Conservation (phyloP, 2,797 vertebrate species). For the Eurystomus glaucurus region DNA sequence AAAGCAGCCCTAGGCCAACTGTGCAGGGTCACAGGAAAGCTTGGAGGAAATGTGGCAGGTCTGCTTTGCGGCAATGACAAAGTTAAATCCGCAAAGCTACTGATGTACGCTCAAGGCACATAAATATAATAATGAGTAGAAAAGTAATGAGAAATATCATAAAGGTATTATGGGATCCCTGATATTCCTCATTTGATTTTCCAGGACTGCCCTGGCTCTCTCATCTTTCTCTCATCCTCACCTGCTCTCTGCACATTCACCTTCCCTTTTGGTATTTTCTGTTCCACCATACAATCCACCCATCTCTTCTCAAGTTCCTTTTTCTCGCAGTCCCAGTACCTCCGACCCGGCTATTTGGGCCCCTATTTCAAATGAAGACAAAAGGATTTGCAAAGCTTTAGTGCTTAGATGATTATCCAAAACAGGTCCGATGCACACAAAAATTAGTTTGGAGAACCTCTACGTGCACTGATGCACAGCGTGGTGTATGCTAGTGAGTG, state of each 20-base stretch:
- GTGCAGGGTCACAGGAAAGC: neutral
- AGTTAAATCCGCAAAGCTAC: neutral
- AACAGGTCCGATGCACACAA: neutral
- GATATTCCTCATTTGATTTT: neutral
- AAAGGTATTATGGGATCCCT: neutral
- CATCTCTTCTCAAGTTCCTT: neutral
- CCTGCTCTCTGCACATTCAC: neutral
- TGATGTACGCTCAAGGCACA: rapidly evolving
- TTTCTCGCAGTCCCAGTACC: neutral
- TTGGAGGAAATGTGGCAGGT: neutral
- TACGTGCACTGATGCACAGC: rapidly evolving
- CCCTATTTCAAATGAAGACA: neutral
- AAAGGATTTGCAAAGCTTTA: neutral
- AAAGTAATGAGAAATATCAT: neutral
- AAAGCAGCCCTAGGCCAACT: neutral
- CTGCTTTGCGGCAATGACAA: neutral
- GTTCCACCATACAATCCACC: rapidly evolving
- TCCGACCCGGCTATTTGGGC: rapidly evolving
- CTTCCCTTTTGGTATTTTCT: neutral
- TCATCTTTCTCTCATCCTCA: neutral
- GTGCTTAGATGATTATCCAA: rapidly evolving
- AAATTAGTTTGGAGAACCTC: neutral
- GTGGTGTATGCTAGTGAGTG: rapidly evolving
- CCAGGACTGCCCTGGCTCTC: neutral
- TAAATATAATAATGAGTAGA: neutral